These are phyloP conservation scores for Triplophysa dalaica DNA, from an alignment of 2,113 vertebrate genomes.

Conservation along the genomic window DNA sequence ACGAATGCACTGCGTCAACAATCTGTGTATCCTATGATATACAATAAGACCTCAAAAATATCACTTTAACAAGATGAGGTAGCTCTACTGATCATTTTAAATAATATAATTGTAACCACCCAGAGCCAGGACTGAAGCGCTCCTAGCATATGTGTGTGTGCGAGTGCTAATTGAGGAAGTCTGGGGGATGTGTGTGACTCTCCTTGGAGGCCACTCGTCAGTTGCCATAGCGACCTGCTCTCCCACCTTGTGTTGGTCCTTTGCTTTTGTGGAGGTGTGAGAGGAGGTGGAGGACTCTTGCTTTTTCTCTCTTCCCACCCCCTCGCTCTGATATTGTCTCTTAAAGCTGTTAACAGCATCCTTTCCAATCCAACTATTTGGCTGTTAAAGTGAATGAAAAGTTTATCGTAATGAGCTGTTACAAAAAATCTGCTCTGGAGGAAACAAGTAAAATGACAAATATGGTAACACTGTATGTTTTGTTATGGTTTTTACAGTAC, in stretches of 20 bases:
- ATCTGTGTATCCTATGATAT: not conserved
- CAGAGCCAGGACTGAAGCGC: constrained; percentile 43
- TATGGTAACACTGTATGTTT: no score
- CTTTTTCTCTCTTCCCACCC: constrained; percentile 15
- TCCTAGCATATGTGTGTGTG: constrained; percentile 47
- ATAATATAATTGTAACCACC: constrained; percentile 18
- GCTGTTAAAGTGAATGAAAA: not conserved
- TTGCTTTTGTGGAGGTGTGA: constrained; percentile 54
- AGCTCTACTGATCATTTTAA: no score
- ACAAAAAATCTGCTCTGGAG: not conserved
- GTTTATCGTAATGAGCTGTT: not conserved
- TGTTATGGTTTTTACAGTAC: not conserved
- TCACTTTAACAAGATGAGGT: no score
- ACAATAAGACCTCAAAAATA: not conserved
- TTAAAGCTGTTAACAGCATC: constrained; percentile 13
- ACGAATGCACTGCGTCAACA: not conserved
- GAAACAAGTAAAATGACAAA: not conserved
- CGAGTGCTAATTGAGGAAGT: constrained; percentile 53
- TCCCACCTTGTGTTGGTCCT: constrained; percentile 55
- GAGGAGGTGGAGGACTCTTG: constrained; percentile 48
- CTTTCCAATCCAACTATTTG: not conserved
- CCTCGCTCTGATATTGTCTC: constrained; percentile 16
- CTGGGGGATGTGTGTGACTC: constrained; percentile 49
- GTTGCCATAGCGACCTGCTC: constrained; percentile 58
- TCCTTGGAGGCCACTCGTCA: constrained; percentile 54